Conservation (phyloP, 2,888 invertebrate species). For the Barypeithes pellucidus region DNA sequence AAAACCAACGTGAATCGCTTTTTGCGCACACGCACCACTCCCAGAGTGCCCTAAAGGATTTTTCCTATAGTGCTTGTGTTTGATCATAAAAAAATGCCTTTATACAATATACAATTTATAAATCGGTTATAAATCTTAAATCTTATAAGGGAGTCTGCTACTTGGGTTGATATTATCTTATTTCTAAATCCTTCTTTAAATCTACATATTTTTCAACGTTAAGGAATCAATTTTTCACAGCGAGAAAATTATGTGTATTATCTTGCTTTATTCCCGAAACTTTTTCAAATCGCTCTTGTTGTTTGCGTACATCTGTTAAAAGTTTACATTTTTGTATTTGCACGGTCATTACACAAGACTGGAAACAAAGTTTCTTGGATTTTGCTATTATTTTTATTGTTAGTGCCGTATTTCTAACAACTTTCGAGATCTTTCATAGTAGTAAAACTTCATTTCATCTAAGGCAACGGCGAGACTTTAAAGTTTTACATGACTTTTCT, state of each 20-base stretch:
- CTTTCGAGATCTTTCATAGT: conserved; percentile 5
- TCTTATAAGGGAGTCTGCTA: no score
- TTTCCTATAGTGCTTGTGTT: no score
- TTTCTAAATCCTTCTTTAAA: no score
- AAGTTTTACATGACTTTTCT: neutral
- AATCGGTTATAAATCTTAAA: no score
- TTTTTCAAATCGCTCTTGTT: neutral
- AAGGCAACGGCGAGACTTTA: neutral
- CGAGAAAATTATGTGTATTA: neutral
- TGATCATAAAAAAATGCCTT: no score
- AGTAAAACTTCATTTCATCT: conserved; percentile 1
- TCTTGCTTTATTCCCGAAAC: neutral
- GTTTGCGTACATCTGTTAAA: conserved; percentile 28
- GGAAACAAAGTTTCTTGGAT: conserved; percentile 9
- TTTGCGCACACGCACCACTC: no score
- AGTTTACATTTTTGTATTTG: conserved; percentile 25
- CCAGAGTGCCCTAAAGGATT: no score
- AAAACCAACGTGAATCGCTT: no score
- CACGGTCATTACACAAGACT: conserved; percentile 16
- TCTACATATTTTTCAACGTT: no score
- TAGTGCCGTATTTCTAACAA: conserved; percentile 5
- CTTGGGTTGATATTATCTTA: no score
- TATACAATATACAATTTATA: no score
- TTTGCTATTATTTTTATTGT: neutral
- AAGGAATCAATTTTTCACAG: neutral